Evolutionary conservation across 2,888 invertebrate genomes (phyloP).

Genomic region (Himalopsyche kuldschensis): DNA sequence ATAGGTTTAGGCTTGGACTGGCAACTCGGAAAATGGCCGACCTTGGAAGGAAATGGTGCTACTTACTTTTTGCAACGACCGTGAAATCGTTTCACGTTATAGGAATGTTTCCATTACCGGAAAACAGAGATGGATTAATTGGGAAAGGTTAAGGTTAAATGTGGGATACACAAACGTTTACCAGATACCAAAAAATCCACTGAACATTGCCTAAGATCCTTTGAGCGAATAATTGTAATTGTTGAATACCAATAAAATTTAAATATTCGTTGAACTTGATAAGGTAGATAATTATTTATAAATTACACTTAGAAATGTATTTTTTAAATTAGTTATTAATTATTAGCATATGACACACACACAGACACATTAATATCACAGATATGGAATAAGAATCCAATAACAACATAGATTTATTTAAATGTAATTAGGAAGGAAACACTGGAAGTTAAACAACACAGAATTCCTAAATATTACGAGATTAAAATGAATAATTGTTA

Average conservation of each 20-base stretch:
- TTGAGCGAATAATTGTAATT: background rate
- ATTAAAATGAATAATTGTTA: background rate
- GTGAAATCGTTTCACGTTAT: background rate
- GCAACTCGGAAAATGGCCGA: background rate
- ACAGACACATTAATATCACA: slow-evolving; percentile 33
- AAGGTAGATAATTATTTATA: background rate
- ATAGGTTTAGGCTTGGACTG: background rate
- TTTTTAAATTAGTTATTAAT: background rate
- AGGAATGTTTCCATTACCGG: background rate
- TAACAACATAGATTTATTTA: slow-evolving; percentile 22
- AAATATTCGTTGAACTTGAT: background rate
- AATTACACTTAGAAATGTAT: slow-evolving; percentile 1
- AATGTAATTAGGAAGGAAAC: slow-evolving; percentile 33
- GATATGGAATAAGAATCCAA: slow-evolving; percentile 35
- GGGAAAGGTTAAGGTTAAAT: background rate
- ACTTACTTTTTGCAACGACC: background rate
- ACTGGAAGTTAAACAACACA: slow-evolving; percentile 14
- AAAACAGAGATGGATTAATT: background rate
- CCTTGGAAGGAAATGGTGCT: background rate
- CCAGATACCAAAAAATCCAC: background rate
- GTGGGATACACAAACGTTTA: background rate
- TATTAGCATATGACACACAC: slow-evolving; percentile 1
- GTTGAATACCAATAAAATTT: background rate
- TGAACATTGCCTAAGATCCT: background rate
- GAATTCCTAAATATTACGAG: background rate